Conservation (phyloP, 92 coral and sea anemone species). For the Epizoanthus illoricatus region DNA sequence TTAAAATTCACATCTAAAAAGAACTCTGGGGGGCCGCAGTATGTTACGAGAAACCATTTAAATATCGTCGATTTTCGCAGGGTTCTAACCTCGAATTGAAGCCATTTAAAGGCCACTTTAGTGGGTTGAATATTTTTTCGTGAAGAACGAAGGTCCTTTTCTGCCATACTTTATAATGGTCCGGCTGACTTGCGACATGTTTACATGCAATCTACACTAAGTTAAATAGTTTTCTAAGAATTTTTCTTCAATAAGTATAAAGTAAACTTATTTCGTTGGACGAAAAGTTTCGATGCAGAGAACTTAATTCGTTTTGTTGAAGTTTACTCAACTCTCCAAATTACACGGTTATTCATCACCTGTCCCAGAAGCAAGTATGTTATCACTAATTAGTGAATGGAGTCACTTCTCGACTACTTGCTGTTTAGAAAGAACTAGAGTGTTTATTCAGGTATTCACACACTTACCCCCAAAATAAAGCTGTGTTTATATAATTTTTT, state of each 20-base stretch:
- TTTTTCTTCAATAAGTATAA: not conserved
- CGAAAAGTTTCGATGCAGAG: too few species aligned
- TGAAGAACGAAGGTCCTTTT: not conserved
- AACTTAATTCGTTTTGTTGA: too few species aligned
- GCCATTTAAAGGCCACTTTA: slow-evolving; percentile 11
- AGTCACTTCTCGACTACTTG: not conserved
- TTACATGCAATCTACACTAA: not conserved
- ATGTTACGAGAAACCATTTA: not conserved
- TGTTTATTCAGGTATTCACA: slow-evolving; percentile 23
- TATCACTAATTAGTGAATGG: not conserved
- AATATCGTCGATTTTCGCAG: not conserved
- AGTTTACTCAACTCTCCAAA: not conserved
- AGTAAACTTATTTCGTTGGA: not conserved
- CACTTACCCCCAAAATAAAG: slow-evolving; percentile 13
- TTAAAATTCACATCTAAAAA: not conserved
- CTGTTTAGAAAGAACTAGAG: slow-evolving; percentile 16
- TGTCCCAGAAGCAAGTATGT: not conserved
- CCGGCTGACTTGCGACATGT: slow-evolving; percentile 2
- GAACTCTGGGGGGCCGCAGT: not conserved
- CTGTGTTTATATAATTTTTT: slow-evolving; percentile 11
- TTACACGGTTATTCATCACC: not conserved
- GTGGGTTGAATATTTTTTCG: not conserved
- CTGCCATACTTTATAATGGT: not conserved
- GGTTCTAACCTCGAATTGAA: not conserved
- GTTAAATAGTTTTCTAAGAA: slow-evolving; percentile 32